phyloP scores from a whole-genome alignment of 1,140 invertebrate genomes.

The Chionoecetes opilio region DNA sequence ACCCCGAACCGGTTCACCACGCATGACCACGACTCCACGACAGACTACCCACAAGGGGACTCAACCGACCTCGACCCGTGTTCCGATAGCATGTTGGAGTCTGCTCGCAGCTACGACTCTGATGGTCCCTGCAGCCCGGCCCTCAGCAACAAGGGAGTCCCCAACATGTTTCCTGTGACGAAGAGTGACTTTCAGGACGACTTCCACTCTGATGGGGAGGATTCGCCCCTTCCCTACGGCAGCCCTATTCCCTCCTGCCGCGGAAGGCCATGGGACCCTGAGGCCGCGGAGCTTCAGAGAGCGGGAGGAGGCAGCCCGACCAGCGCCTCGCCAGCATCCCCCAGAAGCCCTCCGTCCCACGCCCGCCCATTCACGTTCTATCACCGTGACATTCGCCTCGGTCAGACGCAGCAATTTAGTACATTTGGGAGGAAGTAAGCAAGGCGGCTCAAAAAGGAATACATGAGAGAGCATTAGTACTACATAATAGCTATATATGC shows the following conservation, averaged over 20 bases:
- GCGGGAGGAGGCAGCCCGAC: background rate
- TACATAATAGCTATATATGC: too few species aligned
- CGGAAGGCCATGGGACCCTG: background rate
- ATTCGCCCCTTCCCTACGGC: background rate
- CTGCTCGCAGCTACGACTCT: conserved; percentile 50
- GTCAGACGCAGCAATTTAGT: conserved; percentile 47
- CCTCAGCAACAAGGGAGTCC: conserved; percentile 69
- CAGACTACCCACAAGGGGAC: background rate
- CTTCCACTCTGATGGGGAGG: background rate
- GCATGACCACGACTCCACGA: background rate
- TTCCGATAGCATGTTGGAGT: conserved; percentile 45
- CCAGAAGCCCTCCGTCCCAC: background rate
- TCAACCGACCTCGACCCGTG: background rate
- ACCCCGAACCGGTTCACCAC: background rate
- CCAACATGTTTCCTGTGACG: conserved; percentile 72
- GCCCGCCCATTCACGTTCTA: conserved; percentile 31
- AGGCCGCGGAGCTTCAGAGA: background rate
- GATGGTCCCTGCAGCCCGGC: conserved; percentile 50
- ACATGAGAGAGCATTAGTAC: too few species aligned
- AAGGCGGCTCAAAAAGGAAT: background rate
- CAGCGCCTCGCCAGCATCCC: background rate
- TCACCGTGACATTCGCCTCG: conserved; percentile 43
- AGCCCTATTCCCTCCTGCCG: background rate
- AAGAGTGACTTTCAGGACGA: conserved; percentile 49
- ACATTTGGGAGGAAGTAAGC: conserved; percentile 40